Evolutionary conservation across 1,140 invertebrate genomes (phyloP).

Genomic region (Thaumetopoea pityocampa): DNA sequence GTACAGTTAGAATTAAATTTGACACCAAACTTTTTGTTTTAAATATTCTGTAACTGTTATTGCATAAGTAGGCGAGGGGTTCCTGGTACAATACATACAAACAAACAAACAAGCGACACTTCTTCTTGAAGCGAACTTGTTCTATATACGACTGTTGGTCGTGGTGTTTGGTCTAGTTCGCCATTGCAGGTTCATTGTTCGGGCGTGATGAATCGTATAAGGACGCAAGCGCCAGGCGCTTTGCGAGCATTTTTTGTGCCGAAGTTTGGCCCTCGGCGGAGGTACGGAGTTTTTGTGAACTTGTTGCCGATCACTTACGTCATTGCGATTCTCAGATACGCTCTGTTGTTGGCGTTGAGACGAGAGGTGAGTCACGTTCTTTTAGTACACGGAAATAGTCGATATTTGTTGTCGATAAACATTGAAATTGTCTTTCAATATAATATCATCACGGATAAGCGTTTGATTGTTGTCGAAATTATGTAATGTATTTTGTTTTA

Average conservation of each 20-base stretch:
- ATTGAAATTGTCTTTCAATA: constrained; percentile 2
- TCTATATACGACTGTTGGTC: constrained; percentile 46
- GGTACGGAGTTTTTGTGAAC: constrained; percentile 53
- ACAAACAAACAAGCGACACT: constrained; percentile 28
- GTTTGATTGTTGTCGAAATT: not conserved
- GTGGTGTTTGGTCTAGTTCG: constrained; percentile 69
- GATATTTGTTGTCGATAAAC: constrained; percentile 44
- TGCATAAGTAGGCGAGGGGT: no score
- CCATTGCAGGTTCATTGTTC: constrained; percentile 71
- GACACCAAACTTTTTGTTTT: no score
- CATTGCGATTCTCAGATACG: constrained; percentile 43
- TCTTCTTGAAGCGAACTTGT: constrained; percentile 30
- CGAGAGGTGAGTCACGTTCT: constrained; percentile 65
- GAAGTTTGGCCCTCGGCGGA: constrained; percentile 42
- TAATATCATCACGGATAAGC: no score
- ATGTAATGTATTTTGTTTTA: not conserved
- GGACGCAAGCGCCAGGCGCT: constrained; percentile 54
- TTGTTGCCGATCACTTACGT: constrained; percentile 48
- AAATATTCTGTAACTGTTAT: no score
- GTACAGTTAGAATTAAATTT: no score
- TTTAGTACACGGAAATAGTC: constrained; percentile 36
- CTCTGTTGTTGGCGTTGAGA: constrained; percentile 72
- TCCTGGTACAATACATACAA: no score
- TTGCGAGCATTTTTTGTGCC: constrained; percentile 42
- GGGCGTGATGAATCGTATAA: constrained; percentile 19